Conservation (phyloP, 1,140 invertebrate genomes). For the Mizuhopecten yessoensis region DNA sequence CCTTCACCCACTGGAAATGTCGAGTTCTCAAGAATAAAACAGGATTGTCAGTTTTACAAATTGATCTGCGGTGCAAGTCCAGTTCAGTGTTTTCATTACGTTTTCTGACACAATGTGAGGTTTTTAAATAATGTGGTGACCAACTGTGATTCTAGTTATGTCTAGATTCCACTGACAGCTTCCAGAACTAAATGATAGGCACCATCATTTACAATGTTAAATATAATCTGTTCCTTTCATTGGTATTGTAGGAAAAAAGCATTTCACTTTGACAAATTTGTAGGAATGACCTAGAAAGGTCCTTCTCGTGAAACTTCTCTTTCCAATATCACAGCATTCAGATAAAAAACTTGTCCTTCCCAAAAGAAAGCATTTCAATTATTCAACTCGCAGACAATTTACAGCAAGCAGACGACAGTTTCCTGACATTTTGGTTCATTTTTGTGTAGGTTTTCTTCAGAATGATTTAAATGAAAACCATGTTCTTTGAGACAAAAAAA, state of each 20-base stretch:
- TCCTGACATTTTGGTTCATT: not conserved
- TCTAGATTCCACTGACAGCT: not conserved
- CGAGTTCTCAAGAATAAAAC: too few species aligned
- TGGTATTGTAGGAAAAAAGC: not conserved
- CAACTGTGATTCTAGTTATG: too few species aligned
- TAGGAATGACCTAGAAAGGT: not conserved
- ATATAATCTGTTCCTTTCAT: not conserved
- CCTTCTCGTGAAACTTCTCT: not conserved
- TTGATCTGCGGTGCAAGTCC: too few species aligned
- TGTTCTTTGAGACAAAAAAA: not conserved
- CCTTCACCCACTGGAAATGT: too few species aligned
- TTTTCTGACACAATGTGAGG: too few species aligned
- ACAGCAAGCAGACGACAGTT: not conserved
- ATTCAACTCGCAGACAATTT: conserved; percentile 13
- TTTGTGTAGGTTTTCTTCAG: not conserved
- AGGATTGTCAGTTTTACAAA: too few species aligned
- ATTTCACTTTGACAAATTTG: not conserved
- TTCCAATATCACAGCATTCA: conserved; percentile 26
- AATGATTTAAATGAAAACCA: not conserved
- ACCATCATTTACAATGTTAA: not conserved
- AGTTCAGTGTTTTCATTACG: too few species aligned
- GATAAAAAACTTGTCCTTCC: conserved; percentile 34
- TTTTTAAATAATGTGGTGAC: too few species aligned
- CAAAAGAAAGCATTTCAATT: conserved; percentile 14
- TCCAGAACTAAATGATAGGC: not conserved